Conservation (phyloP, 2,888 invertebrate species). For the Automeris io region DNA sequence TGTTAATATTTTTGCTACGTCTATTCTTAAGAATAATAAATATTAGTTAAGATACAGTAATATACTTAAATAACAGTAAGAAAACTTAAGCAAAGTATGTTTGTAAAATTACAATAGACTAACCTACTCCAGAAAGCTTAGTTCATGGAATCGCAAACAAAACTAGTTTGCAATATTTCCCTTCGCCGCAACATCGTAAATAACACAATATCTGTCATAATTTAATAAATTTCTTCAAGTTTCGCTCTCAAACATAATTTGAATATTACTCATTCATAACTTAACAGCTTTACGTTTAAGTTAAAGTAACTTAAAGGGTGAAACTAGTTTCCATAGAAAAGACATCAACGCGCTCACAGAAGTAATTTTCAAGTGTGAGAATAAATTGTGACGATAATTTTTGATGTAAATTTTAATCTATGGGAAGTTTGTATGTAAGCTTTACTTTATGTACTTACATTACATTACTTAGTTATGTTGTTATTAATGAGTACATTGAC, state of each 20-base stretch:
- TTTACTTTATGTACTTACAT: too few relatives aligned
- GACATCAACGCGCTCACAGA: slow-evolving; percentile 38
- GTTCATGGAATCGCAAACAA: not conserved
- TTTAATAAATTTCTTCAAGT: slow-evolving; percentile 1
- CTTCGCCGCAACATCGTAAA: not conserved
- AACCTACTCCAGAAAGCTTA: slow-evolving; percentile 3
- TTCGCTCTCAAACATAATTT: slow-evolving; percentile 4
- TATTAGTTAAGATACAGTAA: too few relatives aligned
- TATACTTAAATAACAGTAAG: too few relatives aligned
- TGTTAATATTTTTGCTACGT: too few relatives aligned
- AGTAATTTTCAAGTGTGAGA: not conserved
- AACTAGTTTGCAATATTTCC: not conserved
- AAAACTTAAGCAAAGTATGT: too few relatives aligned
- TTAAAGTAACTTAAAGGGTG: slow-evolving; percentile 4
- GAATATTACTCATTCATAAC: slow-evolving; percentile 9
- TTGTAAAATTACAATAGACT: too few relatives aligned
- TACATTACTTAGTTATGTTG: too few relatives aligned
- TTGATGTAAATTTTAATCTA: not conserved
- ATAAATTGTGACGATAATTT: slow-evolving; percentile 5
- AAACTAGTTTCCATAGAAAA: slow-evolving; percentile 29
- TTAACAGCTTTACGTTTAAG: slow-evolving; percentile 9
- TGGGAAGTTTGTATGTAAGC: too few relatives aligned
- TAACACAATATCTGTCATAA: slow-evolving; percentile 3
- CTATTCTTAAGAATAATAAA: too few relatives aligned
- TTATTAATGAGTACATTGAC: too few relatives aligned